These are phyloP conservation scores for Urosaurus nigricauda DNA, from an alignment of 2,797 vertebrate genomes.

Conservation along the genomic window DNA sequence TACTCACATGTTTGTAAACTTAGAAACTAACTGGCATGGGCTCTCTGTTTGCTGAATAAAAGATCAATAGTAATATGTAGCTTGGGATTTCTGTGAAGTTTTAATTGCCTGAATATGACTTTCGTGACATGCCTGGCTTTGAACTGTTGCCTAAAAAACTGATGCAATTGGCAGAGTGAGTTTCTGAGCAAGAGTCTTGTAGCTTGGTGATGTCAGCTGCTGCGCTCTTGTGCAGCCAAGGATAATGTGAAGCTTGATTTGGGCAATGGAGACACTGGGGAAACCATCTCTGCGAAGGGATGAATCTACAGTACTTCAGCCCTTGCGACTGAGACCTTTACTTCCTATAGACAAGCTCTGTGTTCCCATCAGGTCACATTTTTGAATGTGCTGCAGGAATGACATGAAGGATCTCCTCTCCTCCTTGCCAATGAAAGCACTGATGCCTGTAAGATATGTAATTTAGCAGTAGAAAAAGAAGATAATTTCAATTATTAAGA, in stretches of 20 bases:
- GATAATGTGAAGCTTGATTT: conserved; percentile 59
- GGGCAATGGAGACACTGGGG: conserved; percentile 40
- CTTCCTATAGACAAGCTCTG: conserved; percentile 47
- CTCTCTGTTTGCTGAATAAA: conserved; percentile 28
- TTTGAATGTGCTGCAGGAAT: conserved; percentile 40
- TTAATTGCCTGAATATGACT: conserved; percentile 53
- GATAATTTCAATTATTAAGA: too few relatives aligned
- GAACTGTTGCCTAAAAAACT: conserved; percentile 66
- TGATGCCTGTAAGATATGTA: too few relatives aligned
- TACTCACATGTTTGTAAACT: conserved; percentile 54
- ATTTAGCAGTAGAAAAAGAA: too few relatives aligned
- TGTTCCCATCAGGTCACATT: conserved; percentile 44
- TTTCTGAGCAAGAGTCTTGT: conserved; percentile 62
- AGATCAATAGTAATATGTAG: conserved; percentile 38
- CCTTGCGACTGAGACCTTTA: conserved; percentile 40
- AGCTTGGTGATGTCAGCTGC: conserved; percentile 69
- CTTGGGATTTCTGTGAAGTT: conserved; percentile 37
- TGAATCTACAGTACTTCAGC: conserved; percentile 13
- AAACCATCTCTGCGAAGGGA: conserved; percentile 34
- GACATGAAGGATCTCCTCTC: conserved; percentile 21
- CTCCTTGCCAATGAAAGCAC: conserved; percentile 8
- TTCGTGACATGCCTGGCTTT: conserved; percentile 61
- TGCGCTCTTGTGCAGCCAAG: conserved; percentile 57
- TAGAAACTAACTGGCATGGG: conserved; percentile 21
- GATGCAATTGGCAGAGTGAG: conserved; percentile 66